phyloP scores from a whole-genome alignment of 2,888 invertebrate genomes.

The Priocnemis perturbator region DNA sequence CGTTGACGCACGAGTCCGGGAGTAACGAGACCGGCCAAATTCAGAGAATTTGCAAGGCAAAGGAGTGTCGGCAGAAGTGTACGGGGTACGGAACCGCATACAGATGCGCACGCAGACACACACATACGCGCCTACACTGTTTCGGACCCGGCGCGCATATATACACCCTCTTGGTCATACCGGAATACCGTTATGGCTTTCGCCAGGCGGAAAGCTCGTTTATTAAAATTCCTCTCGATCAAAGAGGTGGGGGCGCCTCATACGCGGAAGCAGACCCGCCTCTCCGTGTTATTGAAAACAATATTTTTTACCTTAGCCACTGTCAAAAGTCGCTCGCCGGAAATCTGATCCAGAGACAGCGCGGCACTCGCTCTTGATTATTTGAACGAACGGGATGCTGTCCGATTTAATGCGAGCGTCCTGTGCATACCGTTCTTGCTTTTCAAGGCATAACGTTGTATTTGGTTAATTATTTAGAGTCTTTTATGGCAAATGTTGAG shows the following conservation, averaged over 20 bases:
- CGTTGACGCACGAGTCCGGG: slow-evolving; percentile 30
- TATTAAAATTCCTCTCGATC: slow-evolving; percentile 51
- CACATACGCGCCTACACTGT: background rate
- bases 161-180: background rate
- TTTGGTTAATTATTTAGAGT: too few relatives aligned
- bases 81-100: background rate
- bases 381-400: too few relatives aligned
- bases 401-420: too few relatives aligned
- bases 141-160: background rate
- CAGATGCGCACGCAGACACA: background rate
- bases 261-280: slow-evolving; percentile 11
- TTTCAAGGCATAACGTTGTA: too few relatives aligned
- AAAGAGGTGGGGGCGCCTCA: slow-evolving; percentile 2
- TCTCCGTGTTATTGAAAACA: slow-evolving; percentile 49
- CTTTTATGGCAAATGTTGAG: too few relatives aligned
- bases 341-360: too few relatives aligned
- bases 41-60: slow-evolving; percentile 42
- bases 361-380: too few relatives aligned
- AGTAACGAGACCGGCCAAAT: slow-evolving; percentile 32
- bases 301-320: slow-evolving; percentile 52
- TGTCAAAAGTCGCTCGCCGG: slow-evolving; percentile 27
- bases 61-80: slow-evolving; percentile 34
- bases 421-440: too few relatives aligned
- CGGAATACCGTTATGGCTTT: background rate
- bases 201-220: slow-evolving; percentile 31